Conservation (phyloP, 92 coral and sea anemone genomes). For the Phenganax stokvisi region DNA sequence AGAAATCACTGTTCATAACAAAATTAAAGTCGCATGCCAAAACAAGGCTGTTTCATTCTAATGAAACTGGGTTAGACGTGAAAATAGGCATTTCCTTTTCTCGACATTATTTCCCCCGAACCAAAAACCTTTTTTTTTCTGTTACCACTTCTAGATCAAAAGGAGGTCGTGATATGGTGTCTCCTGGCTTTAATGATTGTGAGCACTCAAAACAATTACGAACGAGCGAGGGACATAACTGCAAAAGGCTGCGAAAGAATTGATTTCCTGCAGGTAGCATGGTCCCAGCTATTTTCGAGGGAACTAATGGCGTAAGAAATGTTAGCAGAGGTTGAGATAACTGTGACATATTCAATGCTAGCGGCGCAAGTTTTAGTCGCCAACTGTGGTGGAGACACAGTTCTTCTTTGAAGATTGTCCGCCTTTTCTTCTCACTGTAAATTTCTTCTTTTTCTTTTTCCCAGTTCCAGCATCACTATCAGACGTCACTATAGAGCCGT, state of each 20-base stretch:
- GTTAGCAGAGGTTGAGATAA: no score
- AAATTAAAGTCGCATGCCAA: not conserved
- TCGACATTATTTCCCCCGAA: not conserved
- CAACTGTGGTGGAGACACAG: no score
- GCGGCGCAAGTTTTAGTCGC: no score
- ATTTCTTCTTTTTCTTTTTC: conserved; percentile 30
- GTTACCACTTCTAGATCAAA: not conserved
- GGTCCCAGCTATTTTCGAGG: no score
- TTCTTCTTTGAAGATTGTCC: no score
- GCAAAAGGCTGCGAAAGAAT: not conserved
- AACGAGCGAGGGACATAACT: not conserved
- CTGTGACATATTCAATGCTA: no score
- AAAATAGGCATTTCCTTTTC: not conserved
- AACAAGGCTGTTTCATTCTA: not conserved
- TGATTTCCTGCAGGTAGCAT: not conserved
- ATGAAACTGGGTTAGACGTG: not conserved
- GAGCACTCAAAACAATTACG: not conserved
- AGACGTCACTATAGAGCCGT: conserved; percentile 36
- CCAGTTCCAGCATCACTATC: conserved; percentile 39
- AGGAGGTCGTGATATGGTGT: not conserved
- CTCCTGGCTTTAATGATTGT: not conserved
- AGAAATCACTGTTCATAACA: no score
- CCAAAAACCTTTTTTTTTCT: not conserved
- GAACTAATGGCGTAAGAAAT: no score
- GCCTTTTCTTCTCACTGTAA: conserved; percentile 11